phyloP scores from a whole-genome alignment of 2,797 vertebrate species.

The Pangasius macronema region DNA sequence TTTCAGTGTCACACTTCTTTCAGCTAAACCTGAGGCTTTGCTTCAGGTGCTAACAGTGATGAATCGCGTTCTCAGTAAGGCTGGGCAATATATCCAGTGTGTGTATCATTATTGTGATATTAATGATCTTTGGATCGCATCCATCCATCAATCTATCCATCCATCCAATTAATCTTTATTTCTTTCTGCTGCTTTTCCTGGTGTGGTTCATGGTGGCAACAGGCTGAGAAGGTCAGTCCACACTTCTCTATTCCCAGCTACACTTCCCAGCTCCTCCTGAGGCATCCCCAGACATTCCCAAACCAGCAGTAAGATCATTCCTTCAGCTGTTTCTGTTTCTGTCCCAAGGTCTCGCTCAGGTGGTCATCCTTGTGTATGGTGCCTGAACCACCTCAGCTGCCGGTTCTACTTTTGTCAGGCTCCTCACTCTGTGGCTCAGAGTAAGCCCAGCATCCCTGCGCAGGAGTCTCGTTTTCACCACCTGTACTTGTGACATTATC shows the following conservation, averaged over 20 bases:
- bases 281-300: background rate
- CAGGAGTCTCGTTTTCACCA: background rate
- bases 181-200: background rate
- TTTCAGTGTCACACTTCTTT: background rate
- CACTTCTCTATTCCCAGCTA: background rate
- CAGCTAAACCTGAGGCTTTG: background rate
- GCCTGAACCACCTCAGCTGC: background rate
- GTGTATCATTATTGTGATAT: background rate
- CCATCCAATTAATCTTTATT: background rate
- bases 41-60: background rate
- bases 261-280: too few species aligned
- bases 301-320: background rate
- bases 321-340: background rate
- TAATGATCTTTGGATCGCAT: background rate
- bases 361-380: background rate
- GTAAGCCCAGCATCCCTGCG: background rate
- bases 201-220: background rate
- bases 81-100: background rate
- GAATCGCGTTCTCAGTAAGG: background rate
- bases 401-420: background rate
- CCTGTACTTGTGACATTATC: background rate
- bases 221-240: background rate
- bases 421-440: too few species aligned
- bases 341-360: background rate
- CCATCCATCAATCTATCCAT: background rate